Base-by-base conservation (phyloP, 64 coral and sea anemone genomes). In the Hydrozoanthus tunicans region DNA sequence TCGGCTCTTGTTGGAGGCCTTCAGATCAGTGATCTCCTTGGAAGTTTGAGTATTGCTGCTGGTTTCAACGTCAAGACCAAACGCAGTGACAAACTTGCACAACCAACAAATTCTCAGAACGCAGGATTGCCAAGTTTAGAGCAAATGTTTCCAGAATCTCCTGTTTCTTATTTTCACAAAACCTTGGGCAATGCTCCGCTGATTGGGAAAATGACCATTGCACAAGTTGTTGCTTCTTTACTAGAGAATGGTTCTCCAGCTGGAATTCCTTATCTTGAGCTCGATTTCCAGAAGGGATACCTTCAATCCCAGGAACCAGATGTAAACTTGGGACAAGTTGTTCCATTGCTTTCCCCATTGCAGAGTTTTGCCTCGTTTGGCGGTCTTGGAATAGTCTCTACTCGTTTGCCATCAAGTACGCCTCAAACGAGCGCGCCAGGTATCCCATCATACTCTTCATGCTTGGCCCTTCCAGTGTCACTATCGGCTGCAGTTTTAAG, bases 21-120 rank as follows among this genome's bases (percentile, higher is more conserved):
- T 43, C 32, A 43, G 32, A 43, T 43, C 32, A 43, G 32, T 20
- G 95, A 97, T 60, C 80, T 97, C 20, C 83, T 97, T 17, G 95
- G 94, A 56, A 85, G 92, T 4, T 77, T 96, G n/a, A 94, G 89
- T 51, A 64, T 97, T 81, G 95, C 92, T 54, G 95, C 95, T 9
- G 92, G 95, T 3, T 56, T 99, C 53, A 99, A 96, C 60, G 97
- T 99, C 8, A 99, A 99, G 82, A 89, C 79, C 55, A 99, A 99
- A 73, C 92, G 97, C 62, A 78, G 86, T 70, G 91, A 97, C 14
- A 90, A 88, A 9, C 91, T 24, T 65, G 53, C 85, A 61, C 54
- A 62, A 9, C 77, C 67, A 32, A 15, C 81, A 89, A 86, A 17
- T 86, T 81, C 15, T 93, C 67, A 59, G 89, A 92, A 56, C 64